Evolutionary conservation across 2,888 invertebrate genomes (phyloP).

Genomic region (Chaetogeoica ovagalla): DNA sequence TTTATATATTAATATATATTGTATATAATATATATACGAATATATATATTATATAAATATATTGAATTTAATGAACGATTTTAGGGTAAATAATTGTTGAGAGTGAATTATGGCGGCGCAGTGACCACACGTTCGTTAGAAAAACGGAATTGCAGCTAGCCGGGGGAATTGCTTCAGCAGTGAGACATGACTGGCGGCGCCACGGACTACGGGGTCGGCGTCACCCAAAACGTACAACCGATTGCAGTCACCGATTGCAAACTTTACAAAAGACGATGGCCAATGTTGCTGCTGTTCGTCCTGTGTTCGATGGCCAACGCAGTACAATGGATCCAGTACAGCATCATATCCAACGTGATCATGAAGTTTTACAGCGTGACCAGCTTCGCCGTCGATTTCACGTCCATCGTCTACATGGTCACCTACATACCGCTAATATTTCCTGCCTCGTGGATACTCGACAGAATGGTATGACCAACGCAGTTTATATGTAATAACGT

Average conservation of each 20-base stretch:
- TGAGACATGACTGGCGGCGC: conserved; percentile 4
- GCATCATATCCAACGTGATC: conserved; percentile 86
- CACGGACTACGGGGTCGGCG: background rate
- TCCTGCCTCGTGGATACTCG: conserved; percentile 93
- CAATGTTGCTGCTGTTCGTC: conserved; percentile 82
- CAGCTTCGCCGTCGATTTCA: conserved; percentile 82
- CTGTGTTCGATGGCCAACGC: conserved; percentile 88
- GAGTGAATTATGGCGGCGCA: conserved; percentile 1
- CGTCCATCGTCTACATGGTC: conserved; percentile 97
- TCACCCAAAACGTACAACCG: background rate
- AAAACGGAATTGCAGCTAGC: background rate
- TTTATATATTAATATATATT: too few relatives aligned
- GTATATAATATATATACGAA: too few relatives aligned
- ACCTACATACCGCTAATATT: conserved; percentile 95
- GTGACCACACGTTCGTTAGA: background rate
- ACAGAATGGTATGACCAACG: conserved; percentile 74
- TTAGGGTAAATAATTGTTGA: background rate
- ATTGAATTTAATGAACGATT: too few relatives aligned
- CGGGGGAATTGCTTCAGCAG: background rate
- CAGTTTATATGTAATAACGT: background rate
- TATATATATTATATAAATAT: too few relatives aligned
- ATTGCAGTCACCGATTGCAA: conserved; percentile 61
- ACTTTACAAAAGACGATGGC: conserved; percentile 79
- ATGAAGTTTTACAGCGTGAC: conserved; percentile 75
- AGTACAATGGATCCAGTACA: conserved; percentile 96